Percentiles rank a stretch among this genome's conserved stretches.
phyloP scores from a whole-genome alignment of 1,140 invertebrate species.

The Neodiprion pinetum region DNA sequence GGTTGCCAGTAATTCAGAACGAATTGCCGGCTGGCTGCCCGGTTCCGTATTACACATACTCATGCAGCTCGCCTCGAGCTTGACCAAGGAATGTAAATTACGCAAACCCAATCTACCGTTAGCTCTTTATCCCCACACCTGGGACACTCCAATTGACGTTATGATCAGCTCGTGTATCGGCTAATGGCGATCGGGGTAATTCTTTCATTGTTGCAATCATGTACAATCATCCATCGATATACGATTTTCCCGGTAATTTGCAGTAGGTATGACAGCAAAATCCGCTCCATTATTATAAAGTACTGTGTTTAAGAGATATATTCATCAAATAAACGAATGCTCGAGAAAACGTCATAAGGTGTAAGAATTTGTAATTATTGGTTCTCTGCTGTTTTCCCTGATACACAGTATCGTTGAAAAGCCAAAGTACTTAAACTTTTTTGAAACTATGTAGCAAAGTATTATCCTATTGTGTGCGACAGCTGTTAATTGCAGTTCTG shows the following conservation, averaged over 20 bases:
- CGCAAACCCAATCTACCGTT: conserved; percentile 12
- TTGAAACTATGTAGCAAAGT: too few relatives aligned
- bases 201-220: background rate
- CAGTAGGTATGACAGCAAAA: too few relatives aligned
- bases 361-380: too few relatives aligned
- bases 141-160: background rate
- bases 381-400: too few relatives aligned
- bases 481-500: background rate
- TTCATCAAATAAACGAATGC: too few relatives aligned
- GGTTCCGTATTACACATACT: background rate
- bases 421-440: too few relatives aligned
- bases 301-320: too few relatives aligned
- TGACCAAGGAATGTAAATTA: conserved; percentile 10
- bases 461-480: background rate
- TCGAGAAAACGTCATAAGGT: too few relatives aligned
- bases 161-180: background rate
- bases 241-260: too few relatives aligned
- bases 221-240: background rate
- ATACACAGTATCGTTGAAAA: too few relatives aligned
- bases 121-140: background rate
- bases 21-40: background rate
- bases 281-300: too few relatives aligned
- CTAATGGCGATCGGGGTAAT: background rate
- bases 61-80: background rate
- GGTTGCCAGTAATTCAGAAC: background rate